A percentile compares a stretch with the other conserved stretches of the same genome.
These are phyloP conservation scores for Zosterops japonicus DNA, from an alignment of 2,113 vertebrate genomes.

Conservation along the genomic window DNA sequence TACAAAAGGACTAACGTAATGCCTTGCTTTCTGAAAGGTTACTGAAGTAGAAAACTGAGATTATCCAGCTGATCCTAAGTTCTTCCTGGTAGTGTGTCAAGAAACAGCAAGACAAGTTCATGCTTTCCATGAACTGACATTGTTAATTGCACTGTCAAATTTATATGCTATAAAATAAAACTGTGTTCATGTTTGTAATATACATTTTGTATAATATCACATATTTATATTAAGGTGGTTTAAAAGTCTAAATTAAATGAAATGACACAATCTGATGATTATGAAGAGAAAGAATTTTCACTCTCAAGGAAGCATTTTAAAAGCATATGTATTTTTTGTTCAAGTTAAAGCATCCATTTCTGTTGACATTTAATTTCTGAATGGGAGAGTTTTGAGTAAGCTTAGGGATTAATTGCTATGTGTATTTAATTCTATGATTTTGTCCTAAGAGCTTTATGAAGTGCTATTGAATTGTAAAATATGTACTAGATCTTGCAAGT, in stretches of 20 bases:
- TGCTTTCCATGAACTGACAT: neutral
- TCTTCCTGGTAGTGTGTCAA: neutral
- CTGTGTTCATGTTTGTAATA: neutral
- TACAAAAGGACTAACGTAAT: neutral
- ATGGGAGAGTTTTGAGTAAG: neutral
- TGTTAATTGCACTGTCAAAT: neutral
- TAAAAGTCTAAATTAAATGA: neutral
- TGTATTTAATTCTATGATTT: neutral
- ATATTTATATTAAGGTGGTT: neutral
- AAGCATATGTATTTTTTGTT: neutral
- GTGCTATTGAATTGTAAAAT: neutral
- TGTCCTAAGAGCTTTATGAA: neutral
- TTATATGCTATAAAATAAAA: neutral
- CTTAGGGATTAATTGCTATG: neutral
- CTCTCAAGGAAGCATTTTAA: neutral
- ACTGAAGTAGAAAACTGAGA: neutral
- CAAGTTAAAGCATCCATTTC: neutral
- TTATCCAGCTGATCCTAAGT: neutral
- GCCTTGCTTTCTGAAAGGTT: neutral
- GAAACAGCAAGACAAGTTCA: neutral
- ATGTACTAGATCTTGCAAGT: neutral
- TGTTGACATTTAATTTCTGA: neutral
- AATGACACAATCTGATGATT: neutral
- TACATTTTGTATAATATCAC: neutral
- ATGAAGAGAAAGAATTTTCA: neutral